phyloP scores from a whole-genome alignment of 2,797 vertebrate genomes.

The Mormyrus hasselquistii region DNA sequence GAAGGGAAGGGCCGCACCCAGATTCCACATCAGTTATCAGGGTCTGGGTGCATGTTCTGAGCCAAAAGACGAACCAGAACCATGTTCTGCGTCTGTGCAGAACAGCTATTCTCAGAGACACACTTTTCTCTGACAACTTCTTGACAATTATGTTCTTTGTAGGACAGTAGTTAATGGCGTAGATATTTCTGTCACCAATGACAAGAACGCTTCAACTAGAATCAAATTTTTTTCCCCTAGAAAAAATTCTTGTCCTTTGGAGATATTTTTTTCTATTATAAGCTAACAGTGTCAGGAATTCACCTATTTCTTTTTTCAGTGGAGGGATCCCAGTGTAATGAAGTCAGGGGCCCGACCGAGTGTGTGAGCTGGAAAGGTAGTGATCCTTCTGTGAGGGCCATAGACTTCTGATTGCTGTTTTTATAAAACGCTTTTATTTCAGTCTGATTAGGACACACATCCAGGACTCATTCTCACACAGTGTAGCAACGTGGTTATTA shows the following conservation, averaged over 20 bases:
- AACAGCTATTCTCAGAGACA: background rate
- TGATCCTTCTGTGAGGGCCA: background rate
- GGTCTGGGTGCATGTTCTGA: background rate
- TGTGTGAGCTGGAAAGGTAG: background rate
- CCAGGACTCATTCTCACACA: background rate
- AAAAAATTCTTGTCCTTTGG: background rate
- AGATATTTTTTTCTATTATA: background rate
- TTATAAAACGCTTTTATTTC: background rate
- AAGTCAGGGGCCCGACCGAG: background rate
- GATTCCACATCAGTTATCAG: background rate
- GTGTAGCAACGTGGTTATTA: background rate
- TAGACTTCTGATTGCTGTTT: background rate
- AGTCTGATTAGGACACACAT: background rate
- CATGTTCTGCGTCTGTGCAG: background rate
- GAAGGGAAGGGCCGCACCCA: background rate
- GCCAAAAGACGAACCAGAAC: background rate
- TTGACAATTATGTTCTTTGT: slow-evolving; percentile 5
- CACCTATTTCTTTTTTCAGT: background rate
- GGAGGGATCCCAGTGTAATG: background rate
- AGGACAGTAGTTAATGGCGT: background rate
- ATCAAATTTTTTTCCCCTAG: background rate
- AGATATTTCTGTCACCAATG: background rate
- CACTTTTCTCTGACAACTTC: background rate
- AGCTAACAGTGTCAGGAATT: background rate
- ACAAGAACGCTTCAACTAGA: background rate